Base-by-base conservation (phyloP, 1,140 invertebrate species). In the Antheraea mylitta region DNA sequence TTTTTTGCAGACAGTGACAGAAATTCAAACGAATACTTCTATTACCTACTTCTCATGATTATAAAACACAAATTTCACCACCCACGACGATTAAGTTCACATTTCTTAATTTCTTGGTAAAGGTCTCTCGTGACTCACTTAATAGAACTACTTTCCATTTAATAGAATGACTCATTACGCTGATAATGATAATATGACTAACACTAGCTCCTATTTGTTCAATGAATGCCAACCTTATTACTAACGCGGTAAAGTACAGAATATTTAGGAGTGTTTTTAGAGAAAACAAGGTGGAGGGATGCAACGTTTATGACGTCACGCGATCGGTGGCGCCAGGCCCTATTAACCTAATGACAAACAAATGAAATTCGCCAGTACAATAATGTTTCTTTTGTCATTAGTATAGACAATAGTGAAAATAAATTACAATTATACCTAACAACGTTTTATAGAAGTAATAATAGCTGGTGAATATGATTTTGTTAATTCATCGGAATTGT, bases 111-210 rank as follows among this genome's bases (percentile, higher is more conserved):
- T 61, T 61, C 59, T 19, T 61, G 59, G 18, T 11, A 53, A 53
- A 53, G 45, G 45, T 53, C 45, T 13, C 45, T 53, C 45, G 11
- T 53, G 45, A 53, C 45, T 53, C 45, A 53, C 45, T 53, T n/a
- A 53, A 53, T 53, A 53, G 45, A 53, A 53, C 45, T 16, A 53
- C 45, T 53, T 53, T 53, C 45, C 45, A 10, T 13, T 53, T 53
- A 53, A 53, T 53, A 53, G 45, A 53, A 53, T 53, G 45, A 53
- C 45, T 53, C 45, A 53, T 53, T 53, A 53, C 45, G 45, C 16
- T 53, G 45, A 53, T 53, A 53, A 53, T 53, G 45, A 16, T 53
- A 53, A 53, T 53, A 53, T 53, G 45, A 53, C 45, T 53, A 53
- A 53, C 45, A 53, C 11, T 6, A 53, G 45, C 16, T 53, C 45